Evolutionary conservation across 30 jellyfish, hydroid and myxozoan genomes (phyloP), one percentile per base, ranked within the genome.

Genomic region (Turritopsis dohrnii): DNA sequence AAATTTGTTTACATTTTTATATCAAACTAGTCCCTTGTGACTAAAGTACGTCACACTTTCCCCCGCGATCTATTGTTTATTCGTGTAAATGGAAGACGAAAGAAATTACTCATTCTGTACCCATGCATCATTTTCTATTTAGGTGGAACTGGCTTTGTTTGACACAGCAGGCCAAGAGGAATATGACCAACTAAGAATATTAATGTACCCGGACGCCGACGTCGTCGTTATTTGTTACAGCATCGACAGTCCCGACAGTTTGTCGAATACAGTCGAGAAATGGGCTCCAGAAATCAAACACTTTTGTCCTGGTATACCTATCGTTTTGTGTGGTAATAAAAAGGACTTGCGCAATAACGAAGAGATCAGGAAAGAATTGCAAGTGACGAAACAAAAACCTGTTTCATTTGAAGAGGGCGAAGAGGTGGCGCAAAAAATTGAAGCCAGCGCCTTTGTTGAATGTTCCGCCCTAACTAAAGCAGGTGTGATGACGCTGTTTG

Each of bases 81-180:
- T 41, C 60, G 5, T 41, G 60, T 41, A 41, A 5, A 13, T 41
- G n/a, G n/a, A n/a, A n/a, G n/a, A n/a, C n/a, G n/a, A n/a, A n/a
- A n/a, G n/a, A n/a, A n/a, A n/a, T n/a, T 41, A 41, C 60, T 41
- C 60, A 41, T 41, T 5, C 13, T 41, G 60, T 41, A n/a, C n/a
- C n/a, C n/a, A n/a, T n/a, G n/a, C n/a, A n/a, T n/a, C n/a, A n/a
- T 79, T 79, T 29, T 79, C 21, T 82, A 65, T 60, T 16, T 7
- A 89, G 86, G 98, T 95, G 53, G 99, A 95, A 84, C 76, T 95
- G 75, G 99, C 99, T 18, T 82, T 95, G 75, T 95, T 97, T 94
- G 99, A 95, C 81, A 95, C 99, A 29, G 99, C 99, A 22, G 99
- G 99, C 21, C 99, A 95, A 79, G 99, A 95, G 82, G 99, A 95